These are phyloP conservation scores for Apus apus DNA, from an alignment of 2,113 vertebrate species.

Conservation along the genomic window DNA sequence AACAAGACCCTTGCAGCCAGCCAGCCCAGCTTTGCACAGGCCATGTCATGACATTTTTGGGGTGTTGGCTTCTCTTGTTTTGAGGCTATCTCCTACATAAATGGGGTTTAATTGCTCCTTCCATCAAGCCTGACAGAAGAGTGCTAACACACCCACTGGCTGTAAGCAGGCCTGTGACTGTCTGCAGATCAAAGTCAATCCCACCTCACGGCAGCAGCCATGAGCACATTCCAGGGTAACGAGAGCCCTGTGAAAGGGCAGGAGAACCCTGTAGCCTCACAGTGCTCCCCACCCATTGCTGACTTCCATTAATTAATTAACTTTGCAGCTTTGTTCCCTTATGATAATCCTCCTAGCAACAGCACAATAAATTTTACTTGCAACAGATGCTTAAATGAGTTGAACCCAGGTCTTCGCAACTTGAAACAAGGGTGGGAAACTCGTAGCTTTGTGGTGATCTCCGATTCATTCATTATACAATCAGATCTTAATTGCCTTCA, in stretches of 20 bases:
- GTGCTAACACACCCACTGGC: not conserved
- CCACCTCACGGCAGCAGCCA: not conserved
- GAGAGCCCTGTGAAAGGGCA: not conserved
- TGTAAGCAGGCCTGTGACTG: constrained; percentile 6
- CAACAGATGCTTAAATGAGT: constrained; percentile 19
- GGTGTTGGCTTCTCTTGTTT: not conserved
- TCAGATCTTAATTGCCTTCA: constrained; percentile 57
- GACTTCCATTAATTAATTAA: constrained; percentile 62
- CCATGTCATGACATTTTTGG: not conserved
- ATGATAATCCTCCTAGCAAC: constrained; percentile 46
- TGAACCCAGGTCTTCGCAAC: constrained; percentile 32
- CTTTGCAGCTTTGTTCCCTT: constrained; percentile 59
- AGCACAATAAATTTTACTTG: constrained; percentile 24
- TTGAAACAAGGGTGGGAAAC: constrained; percentile 52
- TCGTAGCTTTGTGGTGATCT: constrained; percentile 34
- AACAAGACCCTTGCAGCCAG: not conserved
- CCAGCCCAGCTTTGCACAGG: not conserved
- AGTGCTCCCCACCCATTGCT: constrained; percentile 27
- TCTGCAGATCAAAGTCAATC: constrained; percentile 48
- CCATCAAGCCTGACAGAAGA: not conserved
- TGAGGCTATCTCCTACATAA: not conserved
- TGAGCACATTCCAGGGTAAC: constrained; percentile 37
- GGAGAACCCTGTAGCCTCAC: not conserved
- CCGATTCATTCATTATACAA: constrained; percentile 52
- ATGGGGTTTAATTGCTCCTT: not conserved